These are phyloP conservation scores for Pluvianellus socialis DNA, from an alignment of 2,113 vertebrate genomes.

Conservation along the genomic window DNA sequence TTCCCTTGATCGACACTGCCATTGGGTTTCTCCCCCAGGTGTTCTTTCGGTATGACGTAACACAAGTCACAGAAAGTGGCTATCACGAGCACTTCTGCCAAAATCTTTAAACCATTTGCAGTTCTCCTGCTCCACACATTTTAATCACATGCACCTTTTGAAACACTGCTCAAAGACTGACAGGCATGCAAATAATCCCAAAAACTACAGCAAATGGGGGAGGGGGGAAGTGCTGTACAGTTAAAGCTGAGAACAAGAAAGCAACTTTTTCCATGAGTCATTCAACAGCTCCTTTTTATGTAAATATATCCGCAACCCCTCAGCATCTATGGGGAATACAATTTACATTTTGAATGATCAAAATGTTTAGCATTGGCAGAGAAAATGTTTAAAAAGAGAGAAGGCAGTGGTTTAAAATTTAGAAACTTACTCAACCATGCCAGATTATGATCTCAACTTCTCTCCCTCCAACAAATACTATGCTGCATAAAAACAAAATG, in stretches of 20 bases:
- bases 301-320: conserved; percentile 55
- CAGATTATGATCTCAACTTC: conserved; percentile 63
- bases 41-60: neutral
- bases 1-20: neutral
- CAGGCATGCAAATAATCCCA: neutral
- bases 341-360: conserved; percentile 75
- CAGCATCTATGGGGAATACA: conserved; percentile 53
- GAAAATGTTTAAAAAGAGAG: conserved; percentile 68
- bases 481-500: conserved; percentile 48
- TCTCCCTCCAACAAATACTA: conserved; percentile 59
- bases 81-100: neutral
- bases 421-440: conserved; percentile 50
- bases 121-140: neutral
- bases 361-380: conserved; percentile 60
- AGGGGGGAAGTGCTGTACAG: neutral
- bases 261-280: neutral
- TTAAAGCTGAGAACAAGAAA: conserved; percentile 6
- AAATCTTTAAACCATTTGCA: neutral
- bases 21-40: neutral
- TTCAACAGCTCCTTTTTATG: conserved; percentile 18
- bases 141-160: neutral
- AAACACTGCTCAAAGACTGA: neutral
- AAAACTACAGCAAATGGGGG: neutral
- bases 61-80: neutral
- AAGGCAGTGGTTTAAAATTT: conserved; percentile 51